Evolutionary conservation across 2,888 invertebrate species (phyloP), one percentile per base, ranked within the genome.

Genomic region (Alviniconcha strummeri): DNA sequence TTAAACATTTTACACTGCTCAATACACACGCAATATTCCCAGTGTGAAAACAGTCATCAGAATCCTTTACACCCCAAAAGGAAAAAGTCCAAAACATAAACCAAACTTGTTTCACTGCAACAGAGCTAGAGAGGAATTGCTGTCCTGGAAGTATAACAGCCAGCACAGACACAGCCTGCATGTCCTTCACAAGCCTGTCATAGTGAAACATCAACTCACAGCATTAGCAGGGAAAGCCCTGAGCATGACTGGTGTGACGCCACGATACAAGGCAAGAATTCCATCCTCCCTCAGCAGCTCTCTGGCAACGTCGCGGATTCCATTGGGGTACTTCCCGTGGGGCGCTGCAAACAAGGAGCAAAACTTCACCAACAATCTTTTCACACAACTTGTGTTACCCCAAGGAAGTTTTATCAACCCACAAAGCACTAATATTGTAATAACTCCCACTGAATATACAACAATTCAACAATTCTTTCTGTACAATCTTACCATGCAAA

Each of bases 141-240:
- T 17, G 69, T 13, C 13, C 13, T 7, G n/a, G 7, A n/a, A 69
- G 7, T 55, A 13, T 5, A 55, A 9, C 3, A 75, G 15, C 15
- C 36, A 36, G 3, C 36, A 36, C 36, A 36, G 1, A 36, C 36
- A 36, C 36, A 36, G 36, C 36, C 36, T 36, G 36, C 36, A 36
- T 36, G 36, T 36, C 36, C 36, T 36, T 36, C 36, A 36, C 36
- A 36, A 36, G 36, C 36, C 36, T 36, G 36, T 69, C 69, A 64
- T 15, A 55, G 7, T 36, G 11, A 19, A 64, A 80, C 11, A 60
- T 60, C 52, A 56, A 93, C 93, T 93, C 91, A 94, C 94, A 74
- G 99, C 99, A 94, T 99, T 99, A 0, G 99, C 99, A 57, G 99
- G 99, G 95, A 99, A 99, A 69, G 99, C 99, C 93, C 99, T 95